Percentiles rank a stretch among this genome's conserved stretches.
phyloP scores from a whole-genome alignment of 1,140 invertebrate genomes.

The Drosophila orosa region DNA sequence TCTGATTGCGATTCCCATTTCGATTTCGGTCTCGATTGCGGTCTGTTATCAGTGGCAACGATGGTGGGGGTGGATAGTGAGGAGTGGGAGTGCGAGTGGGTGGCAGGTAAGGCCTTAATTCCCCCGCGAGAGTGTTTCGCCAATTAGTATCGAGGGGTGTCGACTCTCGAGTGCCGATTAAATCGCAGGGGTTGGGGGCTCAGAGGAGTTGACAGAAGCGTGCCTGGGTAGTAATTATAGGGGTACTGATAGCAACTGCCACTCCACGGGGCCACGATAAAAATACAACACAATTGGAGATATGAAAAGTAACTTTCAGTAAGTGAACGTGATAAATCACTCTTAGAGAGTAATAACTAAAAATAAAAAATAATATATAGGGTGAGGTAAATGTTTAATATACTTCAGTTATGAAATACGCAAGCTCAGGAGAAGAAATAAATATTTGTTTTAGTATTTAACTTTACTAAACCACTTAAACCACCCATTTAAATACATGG shows the following conservation, averaged over 20 bases:
- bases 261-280: slow-evolving; percentile 16
- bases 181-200: slow-evolving; percentile 3
- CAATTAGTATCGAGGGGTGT: slow-evolving; percentile 72
- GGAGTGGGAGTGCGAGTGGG: no score
- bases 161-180: slow-evolving; percentile 54
- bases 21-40: slow-evolving; percentile 57
- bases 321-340: no score
- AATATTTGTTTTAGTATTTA: background rate
- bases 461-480: no score
- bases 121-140: slow-evolving; percentile 58
- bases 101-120: slow-evolving; percentile 48
- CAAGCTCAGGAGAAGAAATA: background rate
- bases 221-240: slow-evolving; percentile 29
- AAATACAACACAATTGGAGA: slow-evolving; percentile 6
- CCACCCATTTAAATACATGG: no score
- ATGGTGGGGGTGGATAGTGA: background rate
- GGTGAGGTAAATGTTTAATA: background rate
- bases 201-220: slow-evolving; percentile 21
- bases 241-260: slow-evolving; percentile 23
- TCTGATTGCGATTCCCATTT: slow-evolving; percentile 31
- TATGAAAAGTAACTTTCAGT: background rate
- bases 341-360: background rate
- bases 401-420: background rate
- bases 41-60: slow-evolving; percentile 55
- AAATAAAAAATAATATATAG: background rate